Base-by-base conservation (phyloP, 2,888 invertebrate genomes). In the Lasioglossum vierecki region DNA sequence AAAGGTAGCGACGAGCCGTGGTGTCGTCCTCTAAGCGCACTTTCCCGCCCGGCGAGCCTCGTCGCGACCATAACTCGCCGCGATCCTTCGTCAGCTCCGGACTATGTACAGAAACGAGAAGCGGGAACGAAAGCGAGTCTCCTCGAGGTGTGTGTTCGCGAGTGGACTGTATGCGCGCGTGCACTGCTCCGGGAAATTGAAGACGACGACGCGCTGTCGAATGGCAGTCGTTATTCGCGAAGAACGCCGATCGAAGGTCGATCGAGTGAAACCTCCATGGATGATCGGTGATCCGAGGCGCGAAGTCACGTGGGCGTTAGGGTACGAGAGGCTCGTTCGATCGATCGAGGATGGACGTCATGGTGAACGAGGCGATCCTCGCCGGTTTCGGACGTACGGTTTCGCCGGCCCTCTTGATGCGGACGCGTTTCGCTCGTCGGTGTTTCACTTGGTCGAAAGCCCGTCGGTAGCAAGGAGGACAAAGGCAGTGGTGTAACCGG, bases 401-500 rank as follows among this genome's bases (percentile, higher is more conserved):
- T 73, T 35, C 72, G 79, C 78, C 49, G 66, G 22, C 18, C 35
- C 66, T 76, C 76, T 74, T 39, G 60, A 46, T 75, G 77, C 41
- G 74, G 79, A 73, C 76, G 76, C n/a, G 72, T 73, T 70, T 46
- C 72, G 78, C 75, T 74, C 26, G 57, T 68, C 73, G 77, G 11
- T 35, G 76, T 41, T 57, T 88, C 83, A 88, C 76, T 90, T 77
- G 83, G 75, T 83, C 79, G 79, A 87, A 41, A 88, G 81, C 75
- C 73, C 84, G 74, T 79, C 83, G 74, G 83, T 71, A 70, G 83
- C 79, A 75, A 84, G 57, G 66, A 81, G 76, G 80, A 82, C 83
- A 71, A 90, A 90, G 83, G 90, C 84, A 85, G 88, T 88, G 84
- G 76, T 83, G 82, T 82, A 85, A 88, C 86, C 88, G 87, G 88